Evolutionary conservation across 1,140 invertebrate genomes (phyloP).

Genomic region (Ceratina calcarata): DNA sequence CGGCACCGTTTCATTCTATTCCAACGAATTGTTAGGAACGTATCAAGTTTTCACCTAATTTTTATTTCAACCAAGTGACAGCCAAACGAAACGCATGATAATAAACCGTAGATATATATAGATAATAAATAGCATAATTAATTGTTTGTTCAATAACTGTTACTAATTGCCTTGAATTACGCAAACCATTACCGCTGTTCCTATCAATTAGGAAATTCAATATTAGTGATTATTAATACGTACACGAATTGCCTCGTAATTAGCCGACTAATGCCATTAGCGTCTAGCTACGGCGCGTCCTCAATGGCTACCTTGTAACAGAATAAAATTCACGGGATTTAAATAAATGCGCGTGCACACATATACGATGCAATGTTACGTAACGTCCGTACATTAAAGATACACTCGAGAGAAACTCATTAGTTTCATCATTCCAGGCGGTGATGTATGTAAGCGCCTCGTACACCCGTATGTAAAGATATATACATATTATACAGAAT

Average conservation of each 20-base stretch:
- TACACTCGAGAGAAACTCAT: constrained; percentile 58
- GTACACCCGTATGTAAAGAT: no score
- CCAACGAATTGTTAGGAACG: neutral
- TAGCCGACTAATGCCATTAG: constrained; percentile 22
- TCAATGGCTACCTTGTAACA: no score
- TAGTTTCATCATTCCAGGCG: constrained; percentile 56
- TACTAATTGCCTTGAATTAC: constrained; percentile 16
- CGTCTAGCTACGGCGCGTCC: neutral
- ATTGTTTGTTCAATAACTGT: neutral
- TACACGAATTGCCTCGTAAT: constrained; percentile 14
- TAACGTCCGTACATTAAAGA: constrained; percentile 49
- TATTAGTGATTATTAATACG: constrained; percentile 2
- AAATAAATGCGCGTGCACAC: constrained; percentile 37
- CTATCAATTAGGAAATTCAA: constrained; percentile 44
- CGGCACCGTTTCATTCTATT: neutral
- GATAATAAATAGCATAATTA: neutral
- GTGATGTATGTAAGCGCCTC: constrained; percentile 1
- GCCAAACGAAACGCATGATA: neutral
- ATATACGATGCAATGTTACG: constrained; percentile 34
- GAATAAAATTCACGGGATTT: constrained; percentile 31
- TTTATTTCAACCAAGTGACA: neutral
- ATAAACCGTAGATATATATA: constrained; percentile 1
- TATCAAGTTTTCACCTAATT: neutral
- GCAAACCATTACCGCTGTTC: neutral
- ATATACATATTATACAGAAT: no score